Evolutionary conservation across 2,113 vertebrate species (phyloP).

Genomic region (Syngnathoides biaculeatus): DNA sequence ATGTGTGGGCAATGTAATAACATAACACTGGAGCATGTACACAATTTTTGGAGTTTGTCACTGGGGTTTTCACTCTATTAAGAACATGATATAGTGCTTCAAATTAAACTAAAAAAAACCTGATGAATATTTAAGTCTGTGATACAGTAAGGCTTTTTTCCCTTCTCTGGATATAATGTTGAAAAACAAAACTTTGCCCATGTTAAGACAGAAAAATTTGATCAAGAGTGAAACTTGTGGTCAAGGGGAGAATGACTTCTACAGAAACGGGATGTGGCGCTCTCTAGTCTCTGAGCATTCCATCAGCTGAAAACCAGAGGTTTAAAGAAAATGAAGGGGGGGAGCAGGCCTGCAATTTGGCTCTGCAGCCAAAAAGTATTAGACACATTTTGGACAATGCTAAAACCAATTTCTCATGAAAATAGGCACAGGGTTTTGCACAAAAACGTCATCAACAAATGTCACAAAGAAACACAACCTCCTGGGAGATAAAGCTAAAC

Average conservation of each 20-base stretch:
- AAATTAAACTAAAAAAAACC: neutral
- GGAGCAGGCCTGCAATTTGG: neutral
- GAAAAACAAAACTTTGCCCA: neutral
- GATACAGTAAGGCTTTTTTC: neutral
- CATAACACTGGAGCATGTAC: neutral
- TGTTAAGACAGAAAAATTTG: neutral
- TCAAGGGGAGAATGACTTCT: slow-evolving; percentile 3
- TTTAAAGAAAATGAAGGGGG: neutral
- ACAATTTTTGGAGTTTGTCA: neutral
- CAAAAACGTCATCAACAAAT: neutral
- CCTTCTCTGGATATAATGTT: neutral
- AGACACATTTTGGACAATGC: neutral
- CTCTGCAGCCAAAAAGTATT: neutral
- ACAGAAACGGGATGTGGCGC: slow-evolving; percentile 3
- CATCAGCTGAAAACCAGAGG: slow-evolving; percentile 2
- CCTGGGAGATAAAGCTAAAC: neutral
- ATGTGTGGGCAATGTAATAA: neutral
- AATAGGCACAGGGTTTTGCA: neutral
- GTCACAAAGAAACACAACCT: neutral
- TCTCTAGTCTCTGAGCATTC: neutral
- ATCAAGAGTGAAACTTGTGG: neutral
- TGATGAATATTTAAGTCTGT: neutral
- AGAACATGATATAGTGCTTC: neutral
- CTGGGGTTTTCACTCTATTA: neutral
- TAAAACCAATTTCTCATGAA: neutral